These are phyloP conservation scores for Cottoperca gobio DNA, from an alignment of 2,797 vertebrate species.

Conservation along the genomic window DNA sequence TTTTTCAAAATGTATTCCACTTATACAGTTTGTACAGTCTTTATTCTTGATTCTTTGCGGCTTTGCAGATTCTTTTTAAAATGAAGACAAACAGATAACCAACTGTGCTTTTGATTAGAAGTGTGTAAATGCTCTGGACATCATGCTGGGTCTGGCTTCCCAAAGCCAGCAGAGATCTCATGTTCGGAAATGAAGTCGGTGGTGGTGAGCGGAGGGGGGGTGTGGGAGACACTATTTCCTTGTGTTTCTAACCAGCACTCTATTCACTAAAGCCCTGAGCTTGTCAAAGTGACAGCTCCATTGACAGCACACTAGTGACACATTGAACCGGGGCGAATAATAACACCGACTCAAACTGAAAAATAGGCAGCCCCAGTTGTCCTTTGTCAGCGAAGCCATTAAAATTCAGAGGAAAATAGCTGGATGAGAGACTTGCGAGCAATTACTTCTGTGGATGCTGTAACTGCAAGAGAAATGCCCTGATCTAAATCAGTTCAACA, in stretches of 20 bases:
- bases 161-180: conserved; percentile 52
- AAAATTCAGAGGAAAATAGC: conserved; percentile 62
- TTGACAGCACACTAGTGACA: conserved; percentile 64
- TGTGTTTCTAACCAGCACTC: conserved; percentile 60
- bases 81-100: no score
- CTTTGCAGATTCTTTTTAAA: not conserved
- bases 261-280: conserved; percentile 44
- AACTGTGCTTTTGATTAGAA: conserved; percentile 42
- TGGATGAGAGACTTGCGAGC: conserved; percentile 49
- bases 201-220: not conserved
- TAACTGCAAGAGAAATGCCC: conserved; percentile 28
- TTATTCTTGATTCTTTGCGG: not conserved
- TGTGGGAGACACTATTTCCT: conserved; percentile 54
- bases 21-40: not conserved
- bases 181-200: conserved; percentile 47
- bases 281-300: conserved; percentile 65
- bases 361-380: conserved; percentile 49
- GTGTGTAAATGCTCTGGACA: conserved; percentile 44
- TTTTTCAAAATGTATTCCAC: not conserved
- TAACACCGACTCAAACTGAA: conserved; percentile 59
- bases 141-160: conserved; percentile 61
- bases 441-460: conserved; percentile 55
- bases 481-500: conserved; percentile 22
- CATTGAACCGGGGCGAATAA: conserved; percentile 64
- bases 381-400: conserved; percentile 62